Percentiles rank a stretch among this genome's conserved stretches.
Evolutionary conservation across 2,888 invertebrate genomes (phyloP).

Genomic region (Terebella lapidaria): DNA sequence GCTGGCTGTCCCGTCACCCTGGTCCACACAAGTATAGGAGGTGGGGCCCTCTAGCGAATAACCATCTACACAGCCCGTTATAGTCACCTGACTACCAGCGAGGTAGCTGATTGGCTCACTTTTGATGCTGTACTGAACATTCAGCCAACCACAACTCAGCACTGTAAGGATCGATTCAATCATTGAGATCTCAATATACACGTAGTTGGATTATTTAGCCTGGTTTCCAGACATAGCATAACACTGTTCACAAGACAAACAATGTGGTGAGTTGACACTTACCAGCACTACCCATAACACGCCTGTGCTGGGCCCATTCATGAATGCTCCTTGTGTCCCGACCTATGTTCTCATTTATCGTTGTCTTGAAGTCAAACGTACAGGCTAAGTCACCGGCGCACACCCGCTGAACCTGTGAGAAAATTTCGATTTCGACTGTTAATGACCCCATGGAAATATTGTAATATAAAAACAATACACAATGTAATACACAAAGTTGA

Average conservation of each 20-base stretch:
- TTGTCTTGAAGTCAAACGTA: background rate
- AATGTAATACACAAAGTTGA: too few relatives aligned
- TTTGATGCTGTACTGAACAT: background rate
- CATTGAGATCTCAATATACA: too few relatives aligned
- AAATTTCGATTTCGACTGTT: too few relatives aligned
- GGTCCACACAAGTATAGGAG: background rate
- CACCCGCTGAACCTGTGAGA: background rate
- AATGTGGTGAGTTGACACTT: too few relatives aligned
- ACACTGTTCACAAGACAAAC: too few relatives aligned
- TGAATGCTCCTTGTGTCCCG: background rate
- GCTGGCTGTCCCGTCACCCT: background rate
- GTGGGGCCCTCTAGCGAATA: background rate
- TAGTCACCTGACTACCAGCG: background rate
- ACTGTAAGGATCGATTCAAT: too few relatives aligned
- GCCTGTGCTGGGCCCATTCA: background rate
- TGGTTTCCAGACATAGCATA: too few relatives aligned
- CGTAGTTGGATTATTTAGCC: too few relatives aligned
- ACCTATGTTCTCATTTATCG: background rate
- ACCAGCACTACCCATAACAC: background rate
- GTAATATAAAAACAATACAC: too few relatives aligned
- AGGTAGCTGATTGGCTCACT: background rate
- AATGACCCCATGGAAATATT: too few relatives aligned
- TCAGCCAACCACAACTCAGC: background rate
- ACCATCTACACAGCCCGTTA: background rate
- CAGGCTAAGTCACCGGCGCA: background rate